Base-by-base conservation (phyloP, 1,140 invertebrate genomes). In the Helicoverpa zea region DNA sequence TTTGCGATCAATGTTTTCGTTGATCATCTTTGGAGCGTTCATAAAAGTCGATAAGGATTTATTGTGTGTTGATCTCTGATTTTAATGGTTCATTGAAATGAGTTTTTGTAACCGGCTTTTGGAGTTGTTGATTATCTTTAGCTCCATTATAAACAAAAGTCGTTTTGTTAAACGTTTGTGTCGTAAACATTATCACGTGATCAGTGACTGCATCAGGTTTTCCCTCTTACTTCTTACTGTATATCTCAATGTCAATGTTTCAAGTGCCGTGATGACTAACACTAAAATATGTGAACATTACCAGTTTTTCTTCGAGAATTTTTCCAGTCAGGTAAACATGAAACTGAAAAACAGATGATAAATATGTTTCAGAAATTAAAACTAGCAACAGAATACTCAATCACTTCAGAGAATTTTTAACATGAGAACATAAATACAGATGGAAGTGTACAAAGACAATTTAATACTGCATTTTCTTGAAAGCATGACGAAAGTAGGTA, bases 401-500 rank as follows among this genome's bases (percentile, higher is more conserved):
- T 68, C 64, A 68, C 49, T 68, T 68, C 64, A 4, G 10, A 23
- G 43, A 51, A 18, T 68, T 68, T 43, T 18, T 49, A 23, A 29
- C 13, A 14, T 4, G 7, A 72, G 18, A 7, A 23, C 47, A 68
- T 30, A n/a, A 14, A 54, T 72, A 23, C n/a, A n/a, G n/a, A 5
- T 70, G 9, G 66, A 52, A 72, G 49, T 72, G 30, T 54, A 72
- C 18, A 18, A 23, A 72, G 52, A 72, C 49, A n/a, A 13, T 23
- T 49, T 51, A 9, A 7, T 30, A 72, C 54, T 72, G 49, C 68
- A 30, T 72, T 72, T 29, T 51, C 49, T 72, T 72, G 49, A 72
- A 72, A 72, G 68, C 68, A 72, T 72, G 68, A 72, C 68, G 18
- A 52, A 72, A 14, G 49, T 43, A 43, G 35, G 35, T 52, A 70